Base-by-base conservation (phyloP, 2,888 invertebrate species). In the Lathronympha strigana region DNA sequence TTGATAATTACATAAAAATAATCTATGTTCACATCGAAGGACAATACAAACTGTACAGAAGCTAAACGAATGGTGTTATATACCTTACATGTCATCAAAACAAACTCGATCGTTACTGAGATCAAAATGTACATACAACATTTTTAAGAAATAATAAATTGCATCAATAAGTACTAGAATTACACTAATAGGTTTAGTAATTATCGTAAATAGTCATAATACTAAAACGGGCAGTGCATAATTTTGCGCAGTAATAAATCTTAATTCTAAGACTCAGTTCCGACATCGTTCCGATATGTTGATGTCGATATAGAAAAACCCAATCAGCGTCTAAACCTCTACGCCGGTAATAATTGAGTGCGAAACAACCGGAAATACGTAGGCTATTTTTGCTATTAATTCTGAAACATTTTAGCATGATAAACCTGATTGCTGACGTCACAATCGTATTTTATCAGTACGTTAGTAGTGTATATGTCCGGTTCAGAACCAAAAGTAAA, bases 61-160 rank as follows among this genome's bases (percentile, higher is more conserved):
- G 82, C 91, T 90, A 90, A 88, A 82, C 81, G 82, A 87, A 84
- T 91, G 91, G 92, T 92, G 92, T 92, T 91, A 84, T 90, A 83
- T 90, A 90, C 92, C 92, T 92, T 91, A 92, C 92, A 86, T 83
- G 81, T 81, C 81, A 77, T 77, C 73, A 83, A 86, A 87, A 75
- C 84, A 87, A 88, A 82, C 86, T 83, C 90, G 88, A 91, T 91
- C 91, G 81, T 54, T 86, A 80, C 87, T 91, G 91, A 91, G 92
- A 92, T 92, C 92, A 92, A 90, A 90, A 91, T 91, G 88, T 91
- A 91, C 90, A 91, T 79, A 86, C 77, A 83, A 82, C 76, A 80
- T 81, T 73, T 80, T 76, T 79, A 79, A 83, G 70, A 80, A 81
- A 78, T 69, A 71, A 74, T 74, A 76, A 75, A 70, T 73, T 74